phyloP scores from a whole-genome alignment of 2,888 invertebrate genomes.

The Branchellion lobata region DNA sequence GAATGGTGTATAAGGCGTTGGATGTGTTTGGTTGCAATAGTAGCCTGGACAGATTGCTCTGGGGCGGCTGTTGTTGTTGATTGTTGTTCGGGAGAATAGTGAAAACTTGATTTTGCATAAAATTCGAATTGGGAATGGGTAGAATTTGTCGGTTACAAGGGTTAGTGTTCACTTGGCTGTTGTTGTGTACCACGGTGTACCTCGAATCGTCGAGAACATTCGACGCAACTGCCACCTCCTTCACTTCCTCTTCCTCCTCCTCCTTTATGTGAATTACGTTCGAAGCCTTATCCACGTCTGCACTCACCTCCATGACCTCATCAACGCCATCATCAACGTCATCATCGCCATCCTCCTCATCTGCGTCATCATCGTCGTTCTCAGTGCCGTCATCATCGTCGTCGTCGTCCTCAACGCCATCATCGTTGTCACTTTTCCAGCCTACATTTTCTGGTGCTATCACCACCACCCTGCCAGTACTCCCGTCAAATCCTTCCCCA shows the following conservation, averaged over 20 bases:
- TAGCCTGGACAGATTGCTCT: too few species aligned
- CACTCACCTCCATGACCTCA: not conserved
- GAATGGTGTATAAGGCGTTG: not conserved
- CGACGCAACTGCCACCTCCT: not conserved
- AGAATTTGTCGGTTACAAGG: constrained; percentile 21
- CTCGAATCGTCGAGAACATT: constrained; percentile 23
- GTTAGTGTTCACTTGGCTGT: too few species aligned
- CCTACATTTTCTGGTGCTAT: not conserved
- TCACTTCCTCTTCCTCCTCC: not conserved
- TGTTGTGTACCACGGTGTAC: not conserved
- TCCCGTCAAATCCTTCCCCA: not conserved
- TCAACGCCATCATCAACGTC: not conserved
- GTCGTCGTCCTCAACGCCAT: not conserved
- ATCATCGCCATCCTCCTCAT: constrained; percentile 13
- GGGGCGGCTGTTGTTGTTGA: not conserved
- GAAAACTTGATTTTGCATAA: constrained; percentile 25
- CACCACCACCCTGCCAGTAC: not conserved
- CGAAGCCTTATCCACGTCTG: not conserved
- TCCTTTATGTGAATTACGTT: not conserved
- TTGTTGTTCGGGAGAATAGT: constrained; percentile 25
- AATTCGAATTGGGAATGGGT: not conserved
- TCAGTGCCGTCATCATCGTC: not conserved
- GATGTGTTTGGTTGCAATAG: too few species aligned
- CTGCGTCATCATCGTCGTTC: not conserved
- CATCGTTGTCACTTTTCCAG: not conserved